phyloP scores from a whole-genome alignment of 1,140 invertebrate genomes.

The Drosophila pruinosa region DNA sequence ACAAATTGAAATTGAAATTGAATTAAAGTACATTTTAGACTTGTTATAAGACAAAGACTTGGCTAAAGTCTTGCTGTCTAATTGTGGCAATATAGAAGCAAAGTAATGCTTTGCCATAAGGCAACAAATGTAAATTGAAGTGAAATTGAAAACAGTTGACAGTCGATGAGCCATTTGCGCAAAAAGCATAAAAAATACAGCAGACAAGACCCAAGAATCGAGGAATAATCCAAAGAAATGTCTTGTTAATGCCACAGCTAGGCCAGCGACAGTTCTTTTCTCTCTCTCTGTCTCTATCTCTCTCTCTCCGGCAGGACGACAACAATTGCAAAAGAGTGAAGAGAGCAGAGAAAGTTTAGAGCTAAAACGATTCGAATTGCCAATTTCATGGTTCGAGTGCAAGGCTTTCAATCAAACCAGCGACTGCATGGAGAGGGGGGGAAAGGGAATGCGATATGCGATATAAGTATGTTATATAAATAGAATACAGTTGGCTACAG shows the following conservation, averaged over 20 bases:
- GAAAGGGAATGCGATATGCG: neutral
- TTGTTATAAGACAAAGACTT: too few species aligned
- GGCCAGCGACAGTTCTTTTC: neutral
- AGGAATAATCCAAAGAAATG: slow-evolving; percentile 32
- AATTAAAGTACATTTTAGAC: too few species aligned
- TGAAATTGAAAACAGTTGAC: neutral
- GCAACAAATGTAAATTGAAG: neutral
- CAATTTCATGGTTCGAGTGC: slow-evolving; percentile 75
- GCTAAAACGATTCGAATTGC: slow-evolving; percentile 74
- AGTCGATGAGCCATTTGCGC: neutral
- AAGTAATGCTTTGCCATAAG: neutral
- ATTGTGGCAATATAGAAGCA: neutral
- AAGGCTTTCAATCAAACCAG: slow-evolving; percentile 54
- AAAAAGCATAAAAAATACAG: neutral
- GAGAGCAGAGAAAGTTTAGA: slow-evolving; percentile 62
- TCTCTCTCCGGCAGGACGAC: neutral
- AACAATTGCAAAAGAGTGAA: slow-evolving; percentile 19
- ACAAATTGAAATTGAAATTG: too few species aligned
- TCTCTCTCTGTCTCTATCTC: neutral
- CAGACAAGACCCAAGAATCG: neutral
- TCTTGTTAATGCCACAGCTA: slow-evolving; percentile 34
- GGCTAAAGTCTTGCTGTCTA: too few species aligned
- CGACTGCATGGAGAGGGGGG: neutral
- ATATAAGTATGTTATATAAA: neutral
- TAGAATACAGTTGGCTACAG: slow-evolving; percentile 6